These are phyloP conservation scores for Hoplostethus atlanticus DNA, from an alignment of 2,797 vertebrate genomes.

Conservation along the genomic window DNA sequence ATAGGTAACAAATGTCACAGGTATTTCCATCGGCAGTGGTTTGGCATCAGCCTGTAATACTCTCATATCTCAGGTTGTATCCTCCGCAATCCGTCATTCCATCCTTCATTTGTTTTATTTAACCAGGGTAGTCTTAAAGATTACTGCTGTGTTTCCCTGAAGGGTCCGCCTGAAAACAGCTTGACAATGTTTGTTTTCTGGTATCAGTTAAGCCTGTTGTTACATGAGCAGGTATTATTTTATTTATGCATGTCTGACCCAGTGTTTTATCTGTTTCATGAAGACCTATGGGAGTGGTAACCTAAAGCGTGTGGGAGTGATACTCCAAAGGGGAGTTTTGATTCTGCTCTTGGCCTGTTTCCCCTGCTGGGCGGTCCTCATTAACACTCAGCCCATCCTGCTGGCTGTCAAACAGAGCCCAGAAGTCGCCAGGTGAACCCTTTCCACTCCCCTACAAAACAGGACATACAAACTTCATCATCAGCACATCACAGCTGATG, in stretches of 20 bases:
- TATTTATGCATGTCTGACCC: not conserved
- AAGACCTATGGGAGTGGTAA: slow-evolving; percentile 87
- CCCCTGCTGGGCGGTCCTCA: slow-evolving; percentile 89
- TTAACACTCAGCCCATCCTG: slow-evolving; percentile 86
- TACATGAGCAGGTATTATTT: not conserved
- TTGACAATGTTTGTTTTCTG: slow-evolving; percentile 1
- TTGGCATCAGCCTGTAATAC: slow-evolving; percentile 92
- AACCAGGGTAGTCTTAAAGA: not conserved
- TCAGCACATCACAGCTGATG: not conserved
- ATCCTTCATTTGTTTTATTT: not conserved
- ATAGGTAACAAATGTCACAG: slow-evolving; percentile 91
- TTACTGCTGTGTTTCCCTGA: not conserved
- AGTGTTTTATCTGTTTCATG: not conserved
- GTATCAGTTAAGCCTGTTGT: not conserved
- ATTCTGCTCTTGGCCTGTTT: slow-evolving; percentile 88
- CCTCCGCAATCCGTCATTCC: not conserved
- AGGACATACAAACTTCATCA: not conserved
- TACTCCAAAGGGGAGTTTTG: slow-evolving; percentile 84
- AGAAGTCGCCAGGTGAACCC: slow-evolving; percentile 82
- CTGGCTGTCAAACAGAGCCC: slow-evolving; percentile 84
- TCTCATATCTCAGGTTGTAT: slow-evolving; percentile 90
- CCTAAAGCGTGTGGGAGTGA: slow-evolving; percentile 86
- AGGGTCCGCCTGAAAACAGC: not conserved
- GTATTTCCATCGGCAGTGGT: slow-evolving; percentile 88
- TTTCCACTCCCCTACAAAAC: not conserved